phyloP scores from a whole-genome alignment of 1,140 invertebrate species.

The Hycleus cichorii region DNA sequence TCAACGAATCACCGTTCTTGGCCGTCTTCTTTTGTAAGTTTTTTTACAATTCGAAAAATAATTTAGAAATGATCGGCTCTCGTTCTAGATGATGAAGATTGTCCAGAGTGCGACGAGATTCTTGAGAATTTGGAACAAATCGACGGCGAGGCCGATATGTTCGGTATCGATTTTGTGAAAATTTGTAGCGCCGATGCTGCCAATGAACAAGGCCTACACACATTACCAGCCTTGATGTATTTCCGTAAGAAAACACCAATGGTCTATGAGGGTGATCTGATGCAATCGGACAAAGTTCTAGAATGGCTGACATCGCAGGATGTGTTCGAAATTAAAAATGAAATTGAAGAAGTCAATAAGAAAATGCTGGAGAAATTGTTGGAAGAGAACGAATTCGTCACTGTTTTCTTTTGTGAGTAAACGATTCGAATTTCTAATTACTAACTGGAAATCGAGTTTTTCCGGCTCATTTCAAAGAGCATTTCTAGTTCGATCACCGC shows the following conservation, averaged over 20 bases:
- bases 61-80: neutral
- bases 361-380: constrained; percentile 92
- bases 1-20: constrained; percentile 81
- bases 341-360: constrained; percentile 92
- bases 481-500: no score
- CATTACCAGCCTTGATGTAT: constrained; percentile 80
- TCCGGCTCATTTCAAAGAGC: no score
- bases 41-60: neutral
- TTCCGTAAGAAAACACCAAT: constrained; percentile 83
- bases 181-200: constrained; percentile 79
- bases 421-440: no score
- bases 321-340: constrained; percentile 91
- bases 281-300: constrained; percentile 77
- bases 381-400: constrained; percentile 89
- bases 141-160: constrained; percentile 87
- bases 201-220: constrained; percentile 71
- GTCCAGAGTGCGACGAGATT: constrained; percentile 81
- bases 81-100: constrained; percentile 77
- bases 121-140: constrained; percentile 85
- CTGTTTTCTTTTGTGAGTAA: constrained; percentile 91
- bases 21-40: constrained; percentile 88
- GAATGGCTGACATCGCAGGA: constrained; percentile 90
- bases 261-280: constrained; percentile 84
- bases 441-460: no score
- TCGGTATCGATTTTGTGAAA: constrained; percentile 92